Evolutionary conservation across 2,113 vertebrate species (phyloP), one percentile per base, ranked within the genome.

Genomic region (Brienomyrus longianalis): DNA sequence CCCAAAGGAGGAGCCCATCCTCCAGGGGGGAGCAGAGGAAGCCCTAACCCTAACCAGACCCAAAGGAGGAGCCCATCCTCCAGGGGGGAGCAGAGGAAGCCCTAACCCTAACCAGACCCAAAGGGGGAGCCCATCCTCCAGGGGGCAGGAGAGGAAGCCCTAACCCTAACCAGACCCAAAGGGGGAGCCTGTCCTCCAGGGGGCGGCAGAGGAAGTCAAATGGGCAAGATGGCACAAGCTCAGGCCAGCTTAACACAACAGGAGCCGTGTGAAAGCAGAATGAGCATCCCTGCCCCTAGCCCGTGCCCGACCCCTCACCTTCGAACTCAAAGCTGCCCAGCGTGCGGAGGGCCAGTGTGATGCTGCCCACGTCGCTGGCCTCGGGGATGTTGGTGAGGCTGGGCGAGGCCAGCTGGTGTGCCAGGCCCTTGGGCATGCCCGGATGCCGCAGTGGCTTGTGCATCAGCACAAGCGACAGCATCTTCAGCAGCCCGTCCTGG

Each of bases 301-400:
- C n/a, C 47, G 52, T 5, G 17, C 83, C 47, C 43, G 1, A 1
- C 13, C 51, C 54, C 54, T 94, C 93, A 98, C 98, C 98, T 96
- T 99, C 98, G 92, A 99, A 99, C 91, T 99, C 98, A 90, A 99
- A 99, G 96, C 97, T 99, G 70, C 98, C 98, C 1, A 99, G 95
- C 0, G 98, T 99, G 54, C 98, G 97, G 47, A 99, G 96, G 17
- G 98, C 98, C 52, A 99, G 96, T 0, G 98, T 99, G 93, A 99
- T 99, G 94, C 98, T 98, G 90, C 98, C 98, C 87, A 99, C 98
- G 0, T 99, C 98, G 0, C 97, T 98, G 94, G 97, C 97, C 93
- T 99, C 98, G 0, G 98, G 98, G 89, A 99, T 98, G 93, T 98
- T 97, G 23, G 97, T 98, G 93, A 99, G 98, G 92, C 98, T 98